phyloP scores from a whole-genome alignment of 2,113 vertebrate species.

The Tympanuchus pallidicinctus region DNA sequence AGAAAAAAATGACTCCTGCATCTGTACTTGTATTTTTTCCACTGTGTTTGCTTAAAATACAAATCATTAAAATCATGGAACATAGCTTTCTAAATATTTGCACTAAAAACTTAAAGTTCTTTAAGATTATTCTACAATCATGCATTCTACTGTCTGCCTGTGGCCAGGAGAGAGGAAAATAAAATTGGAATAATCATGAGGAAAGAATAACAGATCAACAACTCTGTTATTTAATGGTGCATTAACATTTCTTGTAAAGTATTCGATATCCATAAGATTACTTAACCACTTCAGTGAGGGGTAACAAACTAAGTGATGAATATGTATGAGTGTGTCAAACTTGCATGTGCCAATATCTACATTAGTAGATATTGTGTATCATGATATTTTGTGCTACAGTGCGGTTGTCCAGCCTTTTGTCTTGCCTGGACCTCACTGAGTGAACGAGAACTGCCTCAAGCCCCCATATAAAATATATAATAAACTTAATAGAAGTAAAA shows the following conservation, averaged over 20 bases:
- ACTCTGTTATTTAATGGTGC: background rate
- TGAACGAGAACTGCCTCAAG: too few relatives aligned
- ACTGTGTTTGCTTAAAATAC: background rate
- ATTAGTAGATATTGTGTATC: background rate
- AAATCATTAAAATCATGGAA: background rate
- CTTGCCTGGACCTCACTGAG: too few relatives aligned
- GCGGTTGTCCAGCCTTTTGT: too few relatives aligned
- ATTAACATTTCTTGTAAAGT: background rate
- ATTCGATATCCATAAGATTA: background rate
- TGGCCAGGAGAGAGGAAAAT: background rate
- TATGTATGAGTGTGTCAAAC: background rate
- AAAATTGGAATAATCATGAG: background rate
- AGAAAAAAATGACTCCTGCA: background rate
- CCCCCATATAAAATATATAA: too few relatives aligned
- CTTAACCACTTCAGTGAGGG: background rate
- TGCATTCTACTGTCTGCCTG: background rate
- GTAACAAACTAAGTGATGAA: background rate
- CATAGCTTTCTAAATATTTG: background rate
- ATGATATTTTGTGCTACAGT: background rate
- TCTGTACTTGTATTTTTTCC: background rate
- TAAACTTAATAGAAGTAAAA: too few relatives aligned
- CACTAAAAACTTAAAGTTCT: background rate
- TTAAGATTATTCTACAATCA: background rate
- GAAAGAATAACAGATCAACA: background rate
- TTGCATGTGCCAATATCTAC: background rate